Base-by-base conservation (phyloP, 2,113 vertebrate species). In the Sciurus niger region DNA sequence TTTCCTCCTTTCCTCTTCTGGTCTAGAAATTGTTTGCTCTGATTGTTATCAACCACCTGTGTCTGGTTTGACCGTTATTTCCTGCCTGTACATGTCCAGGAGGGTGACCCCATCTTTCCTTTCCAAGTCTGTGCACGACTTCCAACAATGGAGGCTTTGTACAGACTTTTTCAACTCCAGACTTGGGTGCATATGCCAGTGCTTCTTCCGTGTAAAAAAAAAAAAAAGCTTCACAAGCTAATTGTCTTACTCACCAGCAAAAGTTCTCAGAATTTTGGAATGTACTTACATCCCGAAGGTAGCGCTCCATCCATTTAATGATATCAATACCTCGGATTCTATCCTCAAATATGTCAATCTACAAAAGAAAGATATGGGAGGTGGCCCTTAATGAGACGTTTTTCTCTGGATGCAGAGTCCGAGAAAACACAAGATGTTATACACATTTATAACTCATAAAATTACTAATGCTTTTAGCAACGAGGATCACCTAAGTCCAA, bases 291-390 rank as follows among this genome's bases (percentile, higher is more conserved):
- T 99, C 99, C 96, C 99, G 99, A 96, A 99, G 98, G 97, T 98
- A 99, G 88, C 99, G 98, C 97, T 99, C 99, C 99, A 99, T 99
- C 99, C 99, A 99, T 90, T 99, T 99, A 96, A 99, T 99, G 98
- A 99, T 99, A 97, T 99, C 99, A 98, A 99, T 99, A 88, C 99
- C 99, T 97, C 99, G 98, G 88, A 99, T 96, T 0, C 99, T 98
- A 90, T 99, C 99, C 65, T 99, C 99, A 98, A 99, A 99, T 82
- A 99, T 99, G 98, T 99, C 99, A 77, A 99, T 99, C 99, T 99
- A 93, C 46, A 98, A 96, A 79, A 95, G 40, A 96, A 60, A 32
- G 17, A 95, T 82, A 58, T 28, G 87, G 80, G 51, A 80, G 46
- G 43, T 63, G 58, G 77, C 22, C 77, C 13, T 95, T 82, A 90